A percentile compares a stretch with the other conserved stretches of the same genome.
Evolutionary conservation across 2,113 vertebrate species (phyloP).

Genomic region (Hepsetus odoe): DNA sequence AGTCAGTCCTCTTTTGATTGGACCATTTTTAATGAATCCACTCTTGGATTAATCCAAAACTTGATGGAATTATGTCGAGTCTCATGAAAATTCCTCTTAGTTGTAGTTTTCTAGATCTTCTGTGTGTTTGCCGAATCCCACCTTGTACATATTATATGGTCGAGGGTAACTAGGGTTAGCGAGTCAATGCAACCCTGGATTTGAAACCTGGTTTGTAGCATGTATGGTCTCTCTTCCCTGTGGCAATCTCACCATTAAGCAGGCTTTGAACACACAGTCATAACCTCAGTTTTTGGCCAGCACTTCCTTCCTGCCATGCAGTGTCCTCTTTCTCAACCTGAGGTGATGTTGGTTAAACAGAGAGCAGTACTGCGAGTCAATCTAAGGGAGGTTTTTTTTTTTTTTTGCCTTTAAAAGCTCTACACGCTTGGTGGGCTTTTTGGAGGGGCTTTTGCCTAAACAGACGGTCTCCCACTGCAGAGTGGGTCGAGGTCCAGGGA

Average conservation of each 20-base stretch:
- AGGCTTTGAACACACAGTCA: background rate
- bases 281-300: background rate
- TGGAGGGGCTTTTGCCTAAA: slow-evolving; percentile 74
- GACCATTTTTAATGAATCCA: no score
- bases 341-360: slow-evolving; percentile 41
- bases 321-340: slow-evolving; percentile 34
- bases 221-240: no score
- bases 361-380: slow-evolving; percentile 32
- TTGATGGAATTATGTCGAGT: no score
- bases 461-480: slow-evolving; percentile 78
- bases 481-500: slow-evolving; percentile 74
- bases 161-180: background rate
- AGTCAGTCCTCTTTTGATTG: no score
- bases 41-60: no score
- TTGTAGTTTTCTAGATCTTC: no score
- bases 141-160: background rate
- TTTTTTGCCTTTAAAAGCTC: slow-evolving; percentile 57
- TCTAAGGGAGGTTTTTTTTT: slow-evolving; percentile 39
- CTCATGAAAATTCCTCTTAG: no score
- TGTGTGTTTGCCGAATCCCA: background rate
- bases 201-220: background rate
- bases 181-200: background rate
- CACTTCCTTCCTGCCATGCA: slow-evolving; percentile 9
- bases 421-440: slow-evolving; percentile 70
- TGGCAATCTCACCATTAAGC: background rate